Evolutionary conservation across 2,113 vertebrate genomes (phyloP), one percentile per base, ranked within the genome.

Genomic region (Hystrix brachyura): DNA sequence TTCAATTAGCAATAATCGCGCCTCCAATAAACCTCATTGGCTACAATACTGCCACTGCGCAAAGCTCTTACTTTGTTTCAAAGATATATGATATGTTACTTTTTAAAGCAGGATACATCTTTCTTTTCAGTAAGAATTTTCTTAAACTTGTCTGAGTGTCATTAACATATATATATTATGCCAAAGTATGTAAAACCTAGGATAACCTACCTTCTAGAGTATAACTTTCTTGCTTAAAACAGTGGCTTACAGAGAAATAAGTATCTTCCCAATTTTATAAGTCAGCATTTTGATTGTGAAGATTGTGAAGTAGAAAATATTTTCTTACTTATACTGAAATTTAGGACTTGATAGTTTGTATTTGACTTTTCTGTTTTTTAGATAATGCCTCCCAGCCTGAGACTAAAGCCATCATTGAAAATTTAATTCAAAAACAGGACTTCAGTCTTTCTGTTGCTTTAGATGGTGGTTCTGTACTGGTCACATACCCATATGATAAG

Each of bases 401-500:
- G 98, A 99, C 99, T 62, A 99, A 98, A 98, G 99, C 99, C 25
- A 99, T 99, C 91, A 99, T 99, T 98, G 99, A 99, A 93, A 99
- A 98, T 89, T 98, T 99, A 97, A 99, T 99, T 82, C 86, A 98
- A 95, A 99, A 99, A 94, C 99, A 98, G 59, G 98, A 98, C 93
- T 99, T 99, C 98, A 99, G 99, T 86, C 99, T 99, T 72, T 99
- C 99, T 62, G 99, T 99, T 43, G 99, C 99, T 0, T 98, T 99
- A 11, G 99, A 99, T 92, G 99, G 99, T 97, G 99, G 99, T 91
- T 99, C 99, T 43, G 98, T 99, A 81, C 98, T 99, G 81, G 99
- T 99, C 86, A 99, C 99, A 8, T 99, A 99, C 94, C 99, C 99
- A 0, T 99, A 99, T 34, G 99, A 99, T 98, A 99, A 99, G 87